Evolutionary conservation across 2,797 vertebrate genomes (phyloP).

Genomic region (Mionectes olivaceus): DNA sequence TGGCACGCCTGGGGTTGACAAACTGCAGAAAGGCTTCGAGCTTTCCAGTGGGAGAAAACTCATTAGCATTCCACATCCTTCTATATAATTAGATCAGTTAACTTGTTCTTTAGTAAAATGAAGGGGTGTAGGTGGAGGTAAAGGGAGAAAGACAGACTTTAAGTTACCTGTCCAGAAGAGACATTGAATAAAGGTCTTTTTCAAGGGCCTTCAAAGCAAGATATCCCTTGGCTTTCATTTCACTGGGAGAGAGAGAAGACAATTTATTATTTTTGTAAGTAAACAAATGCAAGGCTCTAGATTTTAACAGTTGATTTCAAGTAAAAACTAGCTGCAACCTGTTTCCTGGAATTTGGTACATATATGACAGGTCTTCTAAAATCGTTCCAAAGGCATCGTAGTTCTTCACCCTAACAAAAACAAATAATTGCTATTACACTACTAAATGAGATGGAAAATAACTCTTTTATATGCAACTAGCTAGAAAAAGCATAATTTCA

Average conservation of each 20-base stretch:
- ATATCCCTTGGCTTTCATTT: constrained; percentile 82
- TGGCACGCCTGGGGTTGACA: background rate
- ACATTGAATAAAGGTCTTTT: constrained; percentile 83
- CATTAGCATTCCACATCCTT: background rate
- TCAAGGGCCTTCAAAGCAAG: constrained; percentile 80
- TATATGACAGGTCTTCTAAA: constrained; percentile 77
- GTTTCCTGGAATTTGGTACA: constrained; percentile 85
- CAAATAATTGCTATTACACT: background rate
- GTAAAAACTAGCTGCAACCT: constrained; percentile 69
- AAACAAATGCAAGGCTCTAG: background rate
- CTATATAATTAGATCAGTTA: background rate
- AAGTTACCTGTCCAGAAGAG: constrained; percentile 78
- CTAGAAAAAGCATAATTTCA: background rate
- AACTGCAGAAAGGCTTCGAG: background rate
- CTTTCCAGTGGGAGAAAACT: background rate
- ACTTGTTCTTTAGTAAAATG: background rate
- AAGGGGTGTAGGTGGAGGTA: background rate
- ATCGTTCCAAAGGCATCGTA: constrained; percentile 83
- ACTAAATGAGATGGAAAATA: background rate
- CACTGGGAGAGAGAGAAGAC: constrained; percentile 62
- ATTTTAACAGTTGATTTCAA: background rate
- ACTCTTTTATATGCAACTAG: background rate
- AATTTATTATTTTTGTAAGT: background rate
- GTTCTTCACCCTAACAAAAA: constrained; percentile 77
- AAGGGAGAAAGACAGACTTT: background rate